These are phyloP conservation scores for Athetis lepigone DNA, from an alignment of 2,888 invertebrate genomes.

Conservation along the genomic window DNA sequence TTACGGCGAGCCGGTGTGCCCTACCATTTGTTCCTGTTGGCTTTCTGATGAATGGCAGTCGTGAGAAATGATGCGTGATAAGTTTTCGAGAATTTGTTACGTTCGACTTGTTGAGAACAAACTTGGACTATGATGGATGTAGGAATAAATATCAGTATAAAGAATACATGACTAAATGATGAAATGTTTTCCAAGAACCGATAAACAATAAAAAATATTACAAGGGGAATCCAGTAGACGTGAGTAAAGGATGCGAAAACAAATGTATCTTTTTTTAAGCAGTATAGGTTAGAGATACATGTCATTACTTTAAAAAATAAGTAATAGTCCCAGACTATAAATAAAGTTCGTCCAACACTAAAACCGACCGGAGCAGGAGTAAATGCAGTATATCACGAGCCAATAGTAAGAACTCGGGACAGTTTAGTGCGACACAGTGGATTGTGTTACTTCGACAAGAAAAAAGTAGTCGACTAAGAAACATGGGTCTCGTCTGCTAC, in stretches of 20 bases:
- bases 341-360: too few species aligned
- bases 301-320: too few species aligned
- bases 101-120: constrained; percentile 5
- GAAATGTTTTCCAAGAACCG: too few species aligned
- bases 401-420: constrained; percentile 53
- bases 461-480: constrained; percentile 73
- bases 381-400: constrained; percentile 9
- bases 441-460: constrained; percentile 75
- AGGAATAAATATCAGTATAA: too few species aligned
- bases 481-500: constrained; percentile 70
- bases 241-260: too few species aligned
- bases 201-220: too few species aligned
- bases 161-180: too few species aligned
- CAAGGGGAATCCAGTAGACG: too few species aligned
- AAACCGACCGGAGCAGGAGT: background rate
- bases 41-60: constrained; percentile 52
- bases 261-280: too few species aligned
- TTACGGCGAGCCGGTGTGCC: constrained; percentile 71
- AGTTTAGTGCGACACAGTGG: constrained; percentile 70
- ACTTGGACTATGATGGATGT: constrained; percentile 12
- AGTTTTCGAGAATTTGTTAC: constrained; percentile 44
- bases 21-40: constrained; percentile 67
- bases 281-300: too few species aligned
- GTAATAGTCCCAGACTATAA: too few species aligned
- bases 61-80: constrained; percentile 57